These are phyloP conservation scores for Helostoma temminkii DNA, from an alignment of 2,797 vertebrate genomes.

Conservation along the genomic window DNA sequence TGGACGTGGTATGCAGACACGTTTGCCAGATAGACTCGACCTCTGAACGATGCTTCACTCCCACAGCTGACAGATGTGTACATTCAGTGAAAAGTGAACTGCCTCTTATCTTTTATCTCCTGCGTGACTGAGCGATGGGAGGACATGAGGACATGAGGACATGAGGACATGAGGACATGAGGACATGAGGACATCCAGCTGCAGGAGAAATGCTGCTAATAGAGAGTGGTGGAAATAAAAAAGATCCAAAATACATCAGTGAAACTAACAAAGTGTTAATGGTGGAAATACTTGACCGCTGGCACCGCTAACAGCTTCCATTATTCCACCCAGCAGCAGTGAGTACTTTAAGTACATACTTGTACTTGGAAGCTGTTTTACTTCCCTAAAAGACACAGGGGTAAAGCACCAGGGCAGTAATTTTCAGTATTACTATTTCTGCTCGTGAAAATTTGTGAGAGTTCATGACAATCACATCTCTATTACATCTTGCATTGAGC, in stretches of 20 bases:
- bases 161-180: constrained; percentile 47
- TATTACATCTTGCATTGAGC: constrained; percentile 32
- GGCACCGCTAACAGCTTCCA: constrained; percentile 26
- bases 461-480: not conserved
- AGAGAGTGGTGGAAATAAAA: constrained; percentile 1
- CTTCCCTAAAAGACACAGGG: constrained; percentile 12
- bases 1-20: not conserved
- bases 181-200: constrained; percentile 49
- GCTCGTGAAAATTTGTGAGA: too few species aligned
- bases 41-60: constrained; percentile 33
- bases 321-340: constrained; percentile 20
- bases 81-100: constrained; percentile 20
- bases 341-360: too few species aligned
- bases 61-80: constrained; percentile 56
- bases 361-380: not conserved
- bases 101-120: constrained; percentile 31
- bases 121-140: constrained; percentile 30
- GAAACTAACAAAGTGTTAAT: too few species aligned
- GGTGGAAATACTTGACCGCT: too few species aligned
- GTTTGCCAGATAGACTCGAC: not conserved
- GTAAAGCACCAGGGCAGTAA: not conserved
- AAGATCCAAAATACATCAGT: too few species aligned
- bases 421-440: too few species aligned
- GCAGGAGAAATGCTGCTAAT: constrained; percentile 23
- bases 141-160: constrained; percentile 37